Base-by-base conservation (phyloP, 2,888 invertebrate genomes). In the Philereme transversata region DNA sequence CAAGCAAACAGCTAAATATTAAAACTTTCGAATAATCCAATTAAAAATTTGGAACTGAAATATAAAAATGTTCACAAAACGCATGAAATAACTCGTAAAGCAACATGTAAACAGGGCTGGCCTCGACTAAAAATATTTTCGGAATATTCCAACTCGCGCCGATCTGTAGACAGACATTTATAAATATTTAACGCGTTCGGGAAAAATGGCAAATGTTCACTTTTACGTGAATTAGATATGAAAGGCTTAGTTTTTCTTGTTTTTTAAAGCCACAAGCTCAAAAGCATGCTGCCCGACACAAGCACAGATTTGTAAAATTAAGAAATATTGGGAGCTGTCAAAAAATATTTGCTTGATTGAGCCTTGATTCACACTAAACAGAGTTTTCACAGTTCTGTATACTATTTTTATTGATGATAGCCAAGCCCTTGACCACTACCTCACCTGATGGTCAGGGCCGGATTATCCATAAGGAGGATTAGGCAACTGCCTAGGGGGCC, bases 91-190 rank as follows among this genome's bases (percentile, higher is more conserved):
- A 77, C 76, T 73, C 82, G 84, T 85, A 79, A 83, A 81, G 77
- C 71, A 84, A 83, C 79, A 84, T 84, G 86, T 90, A 90, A 90
- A 90, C 91, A 90, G 84, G 81, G 77, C 69, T 84, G 87, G 72
- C 90, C 90, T 89, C 90, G 87, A 78, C 86, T 87, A 88, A 86
- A 89, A 84, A 88, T 90, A 90, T 67, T 84, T 87, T 85, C 81
- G 81, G 86, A 86, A 88, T 87, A 87, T 87, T 88, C 84, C 83
- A 72, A 74, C 65, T 62, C 67, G 46, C 74, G 66, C 76, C 73
- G 74, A 65, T 73, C 74, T 70, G 65, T 74, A 72, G 74, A 75
- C 72, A 74, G 72, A 72, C 71, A 71, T 72, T 75, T 78, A 79
- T 79, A 76, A 79, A 82, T 82, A 82, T 84, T 79, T 78, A 73